Evolutionary conservation across 2,113 vertebrate genomes (phyloP).

Genomic region (Puffinus mauretanicus): DNA sequence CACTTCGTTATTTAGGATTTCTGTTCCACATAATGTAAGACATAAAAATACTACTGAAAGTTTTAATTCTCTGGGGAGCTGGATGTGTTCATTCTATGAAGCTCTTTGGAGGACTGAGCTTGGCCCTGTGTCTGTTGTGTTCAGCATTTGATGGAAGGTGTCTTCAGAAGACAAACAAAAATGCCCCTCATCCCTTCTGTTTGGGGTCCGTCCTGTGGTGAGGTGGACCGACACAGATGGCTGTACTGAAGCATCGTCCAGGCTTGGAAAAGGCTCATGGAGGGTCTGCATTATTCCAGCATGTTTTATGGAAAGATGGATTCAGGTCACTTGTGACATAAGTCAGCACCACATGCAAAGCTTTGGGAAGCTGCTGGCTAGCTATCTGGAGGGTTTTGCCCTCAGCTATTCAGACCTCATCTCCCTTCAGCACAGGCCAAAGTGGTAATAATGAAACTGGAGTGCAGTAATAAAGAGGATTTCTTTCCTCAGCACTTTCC

Average conservation of each 20-base stretch:
- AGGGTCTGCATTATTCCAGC: not conserved
- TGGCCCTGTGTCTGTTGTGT: not conserved
- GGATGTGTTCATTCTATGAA: constrained; percentile 27
- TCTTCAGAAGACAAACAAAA: not conserved
- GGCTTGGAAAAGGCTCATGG: not conserved
- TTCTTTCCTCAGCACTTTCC: not conserved
- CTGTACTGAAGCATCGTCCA: not conserved
- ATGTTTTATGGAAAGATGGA: not conserved
- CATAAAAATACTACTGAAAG: constrained; percentile 44
- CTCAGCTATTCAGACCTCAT: not conserved
- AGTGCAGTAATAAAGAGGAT: not conserved
- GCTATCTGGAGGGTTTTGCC: not conserved
- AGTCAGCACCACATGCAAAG: not conserved
- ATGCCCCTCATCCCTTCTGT: accelerated
- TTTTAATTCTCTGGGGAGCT: constrained; percentile 35
- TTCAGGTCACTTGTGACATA: accelerated
- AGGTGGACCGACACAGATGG: not conserved
- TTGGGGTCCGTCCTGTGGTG: not conserved
- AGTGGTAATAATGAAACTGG: not conserved
- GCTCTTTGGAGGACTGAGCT: not conserved
- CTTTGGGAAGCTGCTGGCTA: not conserved
- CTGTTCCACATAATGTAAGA: constrained; percentile 59
- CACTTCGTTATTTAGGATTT: constrained; percentile 60
- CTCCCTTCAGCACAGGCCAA: not conserved
- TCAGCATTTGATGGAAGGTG: not conserved